phyloP scores from a whole-genome alignment of 2,797 vertebrate genomes.

The Furcifer pardalis region DNA sequence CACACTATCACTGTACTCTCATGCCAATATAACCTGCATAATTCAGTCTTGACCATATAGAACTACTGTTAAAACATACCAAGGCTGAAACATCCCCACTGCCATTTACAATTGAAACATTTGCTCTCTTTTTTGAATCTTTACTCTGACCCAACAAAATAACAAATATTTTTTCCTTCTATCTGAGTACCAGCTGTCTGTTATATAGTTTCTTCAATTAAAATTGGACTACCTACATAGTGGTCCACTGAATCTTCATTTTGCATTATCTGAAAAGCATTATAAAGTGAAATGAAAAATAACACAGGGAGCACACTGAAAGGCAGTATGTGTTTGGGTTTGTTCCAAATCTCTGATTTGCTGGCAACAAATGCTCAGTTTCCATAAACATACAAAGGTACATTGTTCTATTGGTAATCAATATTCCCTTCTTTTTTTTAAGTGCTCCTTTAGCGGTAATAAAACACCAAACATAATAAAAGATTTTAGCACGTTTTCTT shows the following conservation, averaged over 20 bases:
- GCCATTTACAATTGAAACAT: background rate
- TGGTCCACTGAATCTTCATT: background rate
- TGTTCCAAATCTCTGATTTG: constrained; percentile 6
- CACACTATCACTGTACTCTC: background rate
- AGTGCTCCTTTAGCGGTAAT: background rate
- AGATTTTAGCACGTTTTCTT: constrained; percentile 1
- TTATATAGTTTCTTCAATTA: background rate
- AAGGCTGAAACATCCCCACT: too few relatives aligned
- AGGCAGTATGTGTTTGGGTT: background rate
- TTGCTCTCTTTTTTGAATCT: background rate
- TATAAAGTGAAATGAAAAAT: background rate
- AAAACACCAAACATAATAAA: constrained; percentile 1
- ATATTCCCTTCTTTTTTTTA: constrained; percentile 13
- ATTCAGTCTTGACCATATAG: background rate
- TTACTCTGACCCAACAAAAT: background rate
- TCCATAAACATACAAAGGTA: constrained; percentile 2
- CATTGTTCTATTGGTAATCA: constrained; percentile 22
- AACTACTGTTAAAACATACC: background rate
- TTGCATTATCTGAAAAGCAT: background rate
- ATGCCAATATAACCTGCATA: background rate
- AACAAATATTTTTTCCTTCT: background rate
- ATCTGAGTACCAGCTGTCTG: background rate
- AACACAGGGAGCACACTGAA: background rate
- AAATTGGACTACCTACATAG: background rate
- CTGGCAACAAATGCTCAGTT: constrained; percentile 4